Conservation (phyloP, 2,113 vertebrate genomes). For the Antechinus stuartii region DNA sequence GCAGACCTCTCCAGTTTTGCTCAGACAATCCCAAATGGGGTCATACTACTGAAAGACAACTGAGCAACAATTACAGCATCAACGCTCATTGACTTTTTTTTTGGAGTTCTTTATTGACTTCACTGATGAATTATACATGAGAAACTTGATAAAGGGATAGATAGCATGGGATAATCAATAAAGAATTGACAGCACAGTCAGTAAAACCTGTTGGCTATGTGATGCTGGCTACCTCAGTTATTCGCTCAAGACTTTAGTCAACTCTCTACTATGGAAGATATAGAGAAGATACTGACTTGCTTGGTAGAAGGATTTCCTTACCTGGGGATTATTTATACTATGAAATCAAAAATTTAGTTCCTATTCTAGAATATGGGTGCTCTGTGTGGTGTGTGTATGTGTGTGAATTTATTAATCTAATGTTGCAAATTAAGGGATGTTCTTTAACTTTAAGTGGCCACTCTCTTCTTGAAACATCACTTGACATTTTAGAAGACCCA, state of each 20-base stretch:
- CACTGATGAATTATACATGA: not conserved
- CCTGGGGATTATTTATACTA: not conserved
- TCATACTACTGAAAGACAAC: not conserved
- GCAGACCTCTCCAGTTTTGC: not conserved
- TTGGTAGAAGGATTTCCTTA: not conserved
- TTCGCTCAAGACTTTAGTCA: not conserved
- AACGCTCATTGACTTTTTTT: not conserved
- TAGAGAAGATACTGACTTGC: not conserved
- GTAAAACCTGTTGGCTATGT: not conserved
- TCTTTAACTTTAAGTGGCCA: not conserved
- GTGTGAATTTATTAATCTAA: not conserved
- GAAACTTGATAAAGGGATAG: not conserved
- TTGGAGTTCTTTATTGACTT: not conserved
- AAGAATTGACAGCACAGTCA: not conserved
- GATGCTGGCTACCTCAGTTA: not conserved
- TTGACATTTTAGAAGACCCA: not conserved
- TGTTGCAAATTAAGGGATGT: not conserved
- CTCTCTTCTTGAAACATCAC: not conserved
- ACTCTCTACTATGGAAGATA: not conserved
- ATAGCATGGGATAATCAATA: not conserved
- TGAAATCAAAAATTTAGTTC: not conserved
- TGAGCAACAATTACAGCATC: not conserved
- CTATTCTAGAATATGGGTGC: not conserved
- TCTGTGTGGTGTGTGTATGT: not conserved
- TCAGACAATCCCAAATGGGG: not conserved